A percentile compares a stretch with the other conserved stretches of the same genome.
phyloP scores from a whole-genome alignment of 2,113 vertebrate genomes.

The Chauna torquata region DNA sequence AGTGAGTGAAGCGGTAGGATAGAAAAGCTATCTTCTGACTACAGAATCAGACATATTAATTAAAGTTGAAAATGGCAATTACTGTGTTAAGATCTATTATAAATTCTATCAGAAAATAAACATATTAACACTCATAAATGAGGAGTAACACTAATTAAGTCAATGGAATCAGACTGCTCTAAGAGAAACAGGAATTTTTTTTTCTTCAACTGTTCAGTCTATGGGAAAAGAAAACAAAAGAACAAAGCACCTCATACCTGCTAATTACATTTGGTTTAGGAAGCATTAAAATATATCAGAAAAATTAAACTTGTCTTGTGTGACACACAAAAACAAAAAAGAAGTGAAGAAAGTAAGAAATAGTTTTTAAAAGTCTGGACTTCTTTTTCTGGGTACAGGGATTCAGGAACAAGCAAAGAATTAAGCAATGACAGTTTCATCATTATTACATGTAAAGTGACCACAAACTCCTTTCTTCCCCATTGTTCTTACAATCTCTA shows the following conservation, averaged over 20 bases:
- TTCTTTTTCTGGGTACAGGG: background rate
- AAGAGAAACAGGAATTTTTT: background rate
- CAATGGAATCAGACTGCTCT: background rate
- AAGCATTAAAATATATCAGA: background rate
- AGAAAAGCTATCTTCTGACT: background rate
- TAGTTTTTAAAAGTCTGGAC: background rate
- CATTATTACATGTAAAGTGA: background rate
- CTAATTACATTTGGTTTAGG: background rate
- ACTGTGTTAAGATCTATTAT: background rate
- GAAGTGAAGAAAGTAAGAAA: background rate
- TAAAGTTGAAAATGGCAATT: background rate
- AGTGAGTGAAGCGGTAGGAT: background rate
- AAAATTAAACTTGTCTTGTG: background rate
- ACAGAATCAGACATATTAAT: background rate
- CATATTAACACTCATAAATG: background rate
- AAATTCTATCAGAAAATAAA: constrained; percentile 28
- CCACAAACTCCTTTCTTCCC: background rate
- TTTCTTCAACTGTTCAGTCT: background rate
- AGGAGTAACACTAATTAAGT: constrained; percentile 14
- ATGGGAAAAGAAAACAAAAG: constrained; percentile 2
- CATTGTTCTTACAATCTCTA: background rate
- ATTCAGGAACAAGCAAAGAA: background rate
- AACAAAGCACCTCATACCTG: background rate
- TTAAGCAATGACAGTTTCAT: background rate
- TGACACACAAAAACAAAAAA: background rate